Conservation (phyloP, 2,888 invertebrate genomes). For the Azorinus chamasolen region DNA sequence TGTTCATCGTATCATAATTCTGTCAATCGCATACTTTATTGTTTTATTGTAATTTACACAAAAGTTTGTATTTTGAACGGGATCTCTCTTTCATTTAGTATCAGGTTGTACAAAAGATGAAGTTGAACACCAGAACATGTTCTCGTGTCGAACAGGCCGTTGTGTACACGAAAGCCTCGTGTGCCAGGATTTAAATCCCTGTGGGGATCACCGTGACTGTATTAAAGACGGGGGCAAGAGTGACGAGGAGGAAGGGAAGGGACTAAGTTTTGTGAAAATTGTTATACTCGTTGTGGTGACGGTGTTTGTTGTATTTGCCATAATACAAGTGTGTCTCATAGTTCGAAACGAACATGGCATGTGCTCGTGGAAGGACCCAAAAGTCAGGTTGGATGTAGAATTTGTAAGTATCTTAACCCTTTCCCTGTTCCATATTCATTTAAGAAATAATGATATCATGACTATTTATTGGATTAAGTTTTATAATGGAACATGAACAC, state of each 20-base stretch:
- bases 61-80: no score
- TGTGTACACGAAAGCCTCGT: constrained; percentile 46
- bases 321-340: constrained; percentile 41
- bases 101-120: constrained; percentile 35
- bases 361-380: constrained; percentile 15
- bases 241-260: background rate
- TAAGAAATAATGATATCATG: no score
- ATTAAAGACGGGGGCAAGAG: constrained; percentile 17
- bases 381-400: constrained; percentile 33
- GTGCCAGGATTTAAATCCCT: constrained; percentile 47
- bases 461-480: no score
- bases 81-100: constrained; percentile 12
- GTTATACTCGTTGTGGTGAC: constrained; percentile 29
- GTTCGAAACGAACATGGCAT: constrained; percentile 30
- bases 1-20: no score
- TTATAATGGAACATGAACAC: no score
- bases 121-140: constrained; percentile 26
- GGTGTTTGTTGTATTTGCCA: constrained; percentile 44
- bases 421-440: no score
- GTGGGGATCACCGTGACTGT: constrained; percentile 47
- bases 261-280: constrained; percentile 28
- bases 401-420: constrained; percentile 28
- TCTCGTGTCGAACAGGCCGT: constrained; percentile 45
- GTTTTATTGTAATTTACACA: no score
- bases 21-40: no score